A percentile compares a stretch with the other conserved stretches of the same genome.
Evolutionary conservation across 2,888 invertebrate species (phyloP).

Genomic region (Petrolisthes manimaculis): DNA sequence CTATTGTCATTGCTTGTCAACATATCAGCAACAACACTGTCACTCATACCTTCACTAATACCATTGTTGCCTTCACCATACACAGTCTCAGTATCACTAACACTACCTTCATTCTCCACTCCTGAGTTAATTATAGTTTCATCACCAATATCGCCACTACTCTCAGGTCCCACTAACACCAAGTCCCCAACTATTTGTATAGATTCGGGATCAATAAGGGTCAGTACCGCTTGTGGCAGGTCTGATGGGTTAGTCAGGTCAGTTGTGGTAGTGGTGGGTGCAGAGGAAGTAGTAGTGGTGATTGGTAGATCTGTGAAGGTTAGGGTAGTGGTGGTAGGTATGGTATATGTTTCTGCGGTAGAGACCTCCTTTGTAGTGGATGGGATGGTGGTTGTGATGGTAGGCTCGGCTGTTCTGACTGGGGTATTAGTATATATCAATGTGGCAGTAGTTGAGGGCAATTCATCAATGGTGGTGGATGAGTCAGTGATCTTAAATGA

Average conservation of each 20-base stretch:
- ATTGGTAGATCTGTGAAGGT: neutral
- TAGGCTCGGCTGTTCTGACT: neutral
- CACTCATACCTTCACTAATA: neutral
- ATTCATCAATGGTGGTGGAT: neutral
- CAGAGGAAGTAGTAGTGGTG: neutral
- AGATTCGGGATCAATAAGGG: slow-evolving; percentile 36
- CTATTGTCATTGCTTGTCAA: neutral
- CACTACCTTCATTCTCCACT: neutral
- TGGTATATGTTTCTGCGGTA: neutral
- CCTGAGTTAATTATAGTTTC: neutral
- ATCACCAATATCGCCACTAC: slow-evolving; percentile 1
- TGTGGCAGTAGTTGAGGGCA: neutral
- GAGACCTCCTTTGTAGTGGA: neutral
- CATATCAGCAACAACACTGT: neutral
- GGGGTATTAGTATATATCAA: neutral
- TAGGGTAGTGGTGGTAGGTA: neutral
- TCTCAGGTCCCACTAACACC: slow-evolving; percentile 5
- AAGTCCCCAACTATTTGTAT: slow-evolving; percentile 38
- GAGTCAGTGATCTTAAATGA: neutral
- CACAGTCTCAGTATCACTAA: neutral
- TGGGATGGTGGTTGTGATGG: neutral
- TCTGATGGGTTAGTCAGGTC: neutral
- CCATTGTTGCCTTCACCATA: neutral
- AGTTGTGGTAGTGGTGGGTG: slow-evolving; percentile 23
- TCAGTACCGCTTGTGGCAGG: slow-evolving; percentile 19